These are phyloP conservation scores for Microcebus tavaratra DNA, from an alignment of 2,113 vertebrate genomes.

Conservation along the genomic window DNA sequence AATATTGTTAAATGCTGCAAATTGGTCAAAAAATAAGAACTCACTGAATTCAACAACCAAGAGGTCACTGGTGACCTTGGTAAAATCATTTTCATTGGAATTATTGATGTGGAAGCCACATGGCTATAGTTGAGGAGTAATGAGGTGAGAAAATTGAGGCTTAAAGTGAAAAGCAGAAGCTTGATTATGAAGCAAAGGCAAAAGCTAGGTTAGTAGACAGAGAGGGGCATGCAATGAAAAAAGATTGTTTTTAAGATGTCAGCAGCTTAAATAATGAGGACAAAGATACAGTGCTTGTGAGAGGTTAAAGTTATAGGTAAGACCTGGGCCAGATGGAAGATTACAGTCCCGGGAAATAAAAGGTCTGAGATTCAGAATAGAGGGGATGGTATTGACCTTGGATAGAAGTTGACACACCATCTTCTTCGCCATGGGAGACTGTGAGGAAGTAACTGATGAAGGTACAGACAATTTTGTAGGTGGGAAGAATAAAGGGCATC, in stretches of 20 bases:
- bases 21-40: neutral
- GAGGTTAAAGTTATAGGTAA: neutral
- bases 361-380: neutral
- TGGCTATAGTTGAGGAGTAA: neutral
- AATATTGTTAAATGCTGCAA: neutral
- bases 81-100: neutral
- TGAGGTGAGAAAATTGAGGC: neutral
- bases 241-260: neutral
- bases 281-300: neutral
- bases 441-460: neutral
- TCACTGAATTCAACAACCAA: neutral
- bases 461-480: neutral
- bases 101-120: neutral
- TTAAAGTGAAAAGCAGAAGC: neutral
- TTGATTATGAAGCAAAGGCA: neutral
- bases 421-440: neutral
- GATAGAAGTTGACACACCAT: neutral
- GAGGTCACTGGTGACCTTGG: neutral
- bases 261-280: neutral
- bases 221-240: neutral
- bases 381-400: accelerated
- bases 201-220: neutral
- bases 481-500: neutral
- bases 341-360: accelerated
- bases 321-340: neutral